Percentiles rank a stretch among this genome's conserved stretches.
Conservation (phyloP, 2,113 vertebrate genomes). For the Picathartes gymnocephalus region DNA sequence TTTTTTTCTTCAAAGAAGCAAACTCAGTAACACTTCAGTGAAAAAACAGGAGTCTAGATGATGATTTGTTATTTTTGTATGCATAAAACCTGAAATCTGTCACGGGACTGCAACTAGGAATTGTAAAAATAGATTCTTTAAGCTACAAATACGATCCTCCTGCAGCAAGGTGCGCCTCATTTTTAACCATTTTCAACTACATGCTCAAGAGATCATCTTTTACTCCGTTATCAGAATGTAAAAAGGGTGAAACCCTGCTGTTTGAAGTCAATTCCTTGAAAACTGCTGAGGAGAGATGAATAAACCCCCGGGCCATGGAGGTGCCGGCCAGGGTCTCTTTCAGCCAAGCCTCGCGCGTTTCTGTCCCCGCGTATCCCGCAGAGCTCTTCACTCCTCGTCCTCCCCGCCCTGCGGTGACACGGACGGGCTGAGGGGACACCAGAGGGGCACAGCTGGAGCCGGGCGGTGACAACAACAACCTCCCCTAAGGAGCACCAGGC, state of each 20-base stretch:
- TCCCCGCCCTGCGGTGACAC: not conserved
- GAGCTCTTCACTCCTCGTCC: not conserved
- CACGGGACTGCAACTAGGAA: not conserved
- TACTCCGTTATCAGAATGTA: not conserved
- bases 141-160: not conserved
- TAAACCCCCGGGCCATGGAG: fast-evolving
- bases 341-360: fast-evolving
- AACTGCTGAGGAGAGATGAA: not conserved
- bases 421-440: not conserved
- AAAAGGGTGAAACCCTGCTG: not conserved
- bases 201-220: not conserved
- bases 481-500: not conserved
- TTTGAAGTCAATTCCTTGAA: not conserved
- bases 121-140: not conserved
- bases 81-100: not conserved
- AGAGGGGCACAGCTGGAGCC: not conserved
- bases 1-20: not conserved
- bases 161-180: not conserved
- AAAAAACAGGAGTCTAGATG: no score
- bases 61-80: not conserved
- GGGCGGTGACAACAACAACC: not conserved
- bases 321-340: not conserved
- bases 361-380: fast-evolving
- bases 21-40: not conserved
- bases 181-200: not conserved